These are phyloP conservation scores for Ochlodes sylvanus DNA, from an alignment of 2,888 invertebrate species.

Conservation along the genomic window DNA sequence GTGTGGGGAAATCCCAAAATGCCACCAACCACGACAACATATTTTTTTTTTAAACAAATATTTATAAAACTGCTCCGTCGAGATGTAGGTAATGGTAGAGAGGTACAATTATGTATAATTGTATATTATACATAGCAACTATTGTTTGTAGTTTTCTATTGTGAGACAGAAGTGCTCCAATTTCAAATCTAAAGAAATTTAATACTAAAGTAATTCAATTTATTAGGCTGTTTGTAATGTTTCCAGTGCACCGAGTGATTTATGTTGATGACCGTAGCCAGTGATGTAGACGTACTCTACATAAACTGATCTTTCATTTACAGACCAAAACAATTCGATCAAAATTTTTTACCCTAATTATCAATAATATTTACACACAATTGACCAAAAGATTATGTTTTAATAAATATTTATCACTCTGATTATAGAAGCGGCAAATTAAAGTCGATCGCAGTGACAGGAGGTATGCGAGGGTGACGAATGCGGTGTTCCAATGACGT, in stretches of 20 bases:
- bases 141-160: no score
- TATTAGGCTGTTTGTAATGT: no score
- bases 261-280: no score
- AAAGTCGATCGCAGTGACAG: conserved; percentile 34
- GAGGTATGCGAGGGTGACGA: conserved; percentile 34
- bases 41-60: not conserved
- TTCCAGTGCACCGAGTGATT: no score
- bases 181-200: no score
- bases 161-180: no score
- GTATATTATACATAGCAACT: no score
- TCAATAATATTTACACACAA: not conserved
- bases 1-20: not conserved
- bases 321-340: not conserved
- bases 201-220: no score
- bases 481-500: conserved; percentile 28
- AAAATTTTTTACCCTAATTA: not conserved
- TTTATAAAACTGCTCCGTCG: not conserved
- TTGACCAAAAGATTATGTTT: conserved; percentile 9
- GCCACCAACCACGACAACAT: not conserved
- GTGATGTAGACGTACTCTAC: no score
- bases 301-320: no score
- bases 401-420: conserved; percentile 25
- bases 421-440: conserved; percentile 31
- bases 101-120: no score
- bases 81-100: no score